phyloP scores from a whole-genome alignment of 2,797 vertebrate genomes.

The Myotis pilosus region DNA sequence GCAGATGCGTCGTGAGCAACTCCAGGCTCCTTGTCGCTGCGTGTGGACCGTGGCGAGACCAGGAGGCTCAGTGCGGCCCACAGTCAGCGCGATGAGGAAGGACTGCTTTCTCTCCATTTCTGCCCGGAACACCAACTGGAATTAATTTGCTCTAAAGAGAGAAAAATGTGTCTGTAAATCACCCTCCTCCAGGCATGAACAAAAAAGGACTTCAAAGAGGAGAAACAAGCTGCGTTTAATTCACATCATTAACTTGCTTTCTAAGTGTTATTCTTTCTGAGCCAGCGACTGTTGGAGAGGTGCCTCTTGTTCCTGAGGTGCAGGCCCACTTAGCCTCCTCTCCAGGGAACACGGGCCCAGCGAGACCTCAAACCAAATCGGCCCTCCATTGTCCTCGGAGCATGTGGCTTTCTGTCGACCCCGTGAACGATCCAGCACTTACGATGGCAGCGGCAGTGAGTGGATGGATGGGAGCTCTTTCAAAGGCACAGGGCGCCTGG shows the following conservation, averaged over 20 bases:
- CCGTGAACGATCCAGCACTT: accelerated
- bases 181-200: slow-evolving; percentile 72
- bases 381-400: background rate
- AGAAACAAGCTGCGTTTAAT: slow-evolving; percentile 74
- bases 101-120: background rate
- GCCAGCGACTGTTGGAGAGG: slow-evolving; percentile 55
- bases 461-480: background rate
- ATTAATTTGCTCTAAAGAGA: slow-evolving; percentile 77
- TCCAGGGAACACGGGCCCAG: background rate
- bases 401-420: background rate
- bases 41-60: accelerated
- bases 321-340: background rate
- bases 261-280: slow-evolving; percentile 67
- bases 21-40: background rate
- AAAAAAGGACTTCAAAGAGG: slow-evolving; percentile 77
- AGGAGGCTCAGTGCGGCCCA: background rate
- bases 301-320: background rate
- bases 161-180: slow-evolving; percentile 78
- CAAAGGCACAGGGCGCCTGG: background rate
- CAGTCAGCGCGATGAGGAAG: accelerated
- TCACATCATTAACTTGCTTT: slow-evolving; percentile 74
- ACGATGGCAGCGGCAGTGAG: accelerated
- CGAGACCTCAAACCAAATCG: background rate
- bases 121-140: slow-evolving; percentile 69
- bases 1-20: background rate